Base-by-base conservation (phyloP, 2,797 vertebrate species). In the Sebastes goodei region DNA sequence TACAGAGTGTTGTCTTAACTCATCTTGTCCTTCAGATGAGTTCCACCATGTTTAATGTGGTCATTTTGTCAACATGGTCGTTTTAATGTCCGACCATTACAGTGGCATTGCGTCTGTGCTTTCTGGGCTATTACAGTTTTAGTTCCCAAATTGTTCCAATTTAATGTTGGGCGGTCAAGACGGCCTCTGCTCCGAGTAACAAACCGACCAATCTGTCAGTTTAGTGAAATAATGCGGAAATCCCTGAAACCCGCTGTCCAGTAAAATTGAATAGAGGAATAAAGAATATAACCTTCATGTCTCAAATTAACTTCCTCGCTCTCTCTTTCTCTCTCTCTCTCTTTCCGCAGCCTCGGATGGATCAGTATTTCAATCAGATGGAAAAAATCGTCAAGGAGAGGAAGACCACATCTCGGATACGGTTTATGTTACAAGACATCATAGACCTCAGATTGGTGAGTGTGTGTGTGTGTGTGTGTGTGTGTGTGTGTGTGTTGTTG, bases 301-400 rank as follows among this genome's bases (percentile, higher is more conserved):
- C 35, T 82, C 29, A 61, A 60, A 53, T 25, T 9, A 85, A 85
- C 70, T 78, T 30, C 23, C 9, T 25, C 11, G 35, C 35, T 35
- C 73, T 67, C n/a, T 46, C 53, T 62, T 11, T 10, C n/a, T 42
- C 11, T 60, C 32, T 67, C 38, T 65, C 60, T 60, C 25, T 76
- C 10, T 25, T 6, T 74, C 65, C 2, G 49, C 78, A 99, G 98
- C 99, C 98, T 74, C 98, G 98, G 27, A 99, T 99, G 98, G 99
- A 99, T 93, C 99, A 99, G 93, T 99, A 99, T 92, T 99, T 99
- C 90, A 96, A 97, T 95, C 98, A 99, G 91, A 99, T 99, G 98
- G 98, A 98, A 89, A 99, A 99, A 96, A 99, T 99, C 3, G 97
- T 99, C 78, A 99, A 99, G 90, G 98, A 99, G 93, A 97, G 98